Conservation (phyloP, 2,797 vertebrate genomes). For the Spea hammondii region DNA sequence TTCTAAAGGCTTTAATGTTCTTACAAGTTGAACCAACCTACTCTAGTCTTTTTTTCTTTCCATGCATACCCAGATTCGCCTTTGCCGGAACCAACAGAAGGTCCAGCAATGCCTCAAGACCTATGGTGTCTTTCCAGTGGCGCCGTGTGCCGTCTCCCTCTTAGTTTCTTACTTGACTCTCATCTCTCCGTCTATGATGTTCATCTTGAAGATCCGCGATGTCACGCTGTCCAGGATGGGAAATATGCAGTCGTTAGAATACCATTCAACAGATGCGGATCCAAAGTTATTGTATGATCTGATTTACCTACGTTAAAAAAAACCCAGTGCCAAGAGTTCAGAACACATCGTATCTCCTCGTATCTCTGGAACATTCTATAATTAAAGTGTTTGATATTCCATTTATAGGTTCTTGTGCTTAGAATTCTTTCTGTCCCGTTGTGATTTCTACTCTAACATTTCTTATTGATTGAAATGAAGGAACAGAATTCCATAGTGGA, state of each 20-base stretch:
- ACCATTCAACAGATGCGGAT: slow-evolving; percentile 35
- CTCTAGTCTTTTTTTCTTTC: too few relatives aligned
- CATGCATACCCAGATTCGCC: neutral
- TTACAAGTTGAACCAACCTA: too few relatives aligned
- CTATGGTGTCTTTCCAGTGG: slow-evolving; percentile 15
- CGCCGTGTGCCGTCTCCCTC: slow-evolving; percentile 16
- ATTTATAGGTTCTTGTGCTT: too few relatives aligned
- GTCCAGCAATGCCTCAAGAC: neutral
- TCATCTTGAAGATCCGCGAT: slow-evolving; percentile 37
- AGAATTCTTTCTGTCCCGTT: too few relatives aligned
- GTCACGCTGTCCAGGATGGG: slow-evolving; percentile 5
- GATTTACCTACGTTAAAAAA: neutral
- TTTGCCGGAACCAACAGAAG: neutral
- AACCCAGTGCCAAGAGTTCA: neutral
- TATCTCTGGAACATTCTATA: too few relatives aligned
- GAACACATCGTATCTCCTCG: too few relatives aligned
- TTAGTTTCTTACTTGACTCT: slow-evolving; percentile 10
- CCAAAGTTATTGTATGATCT: slow-evolving; percentile 20
- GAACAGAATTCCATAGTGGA: too few relatives aligned
- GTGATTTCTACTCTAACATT: too few relatives aligned
- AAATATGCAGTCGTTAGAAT: slow-evolving; percentile 13
- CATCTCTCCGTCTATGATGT: slow-evolving; percentile 9
- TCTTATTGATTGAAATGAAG: too few relatives aligned
- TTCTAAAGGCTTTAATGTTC: too few relatives aligned
- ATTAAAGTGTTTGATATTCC: too few relatives aligned